phyloP scores from a whole-genome alignment of 2,888 invertebrate species.

The Agrenia bidenticulata region DNA sequence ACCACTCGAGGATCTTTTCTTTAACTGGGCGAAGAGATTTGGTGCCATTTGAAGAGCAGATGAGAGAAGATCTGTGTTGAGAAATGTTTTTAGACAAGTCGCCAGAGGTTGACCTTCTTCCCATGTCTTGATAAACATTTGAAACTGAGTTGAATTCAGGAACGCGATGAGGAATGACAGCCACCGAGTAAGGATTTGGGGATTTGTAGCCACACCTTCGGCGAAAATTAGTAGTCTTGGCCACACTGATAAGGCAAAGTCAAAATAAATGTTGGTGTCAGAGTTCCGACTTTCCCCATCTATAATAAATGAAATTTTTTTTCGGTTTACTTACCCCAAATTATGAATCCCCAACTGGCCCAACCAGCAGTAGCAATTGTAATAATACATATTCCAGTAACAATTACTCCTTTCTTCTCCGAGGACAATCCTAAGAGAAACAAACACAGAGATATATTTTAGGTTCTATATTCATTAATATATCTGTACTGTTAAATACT shows the following conservation, averaged over 20 bases:
- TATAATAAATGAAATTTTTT: background rate
- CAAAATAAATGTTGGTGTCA: constrained; percentile 13
- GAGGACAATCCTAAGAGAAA: constrained; percentile 21
- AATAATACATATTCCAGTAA: constrained; percentile 27
- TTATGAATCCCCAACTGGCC: constrained; percentile 37
- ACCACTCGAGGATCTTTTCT: constrained; percentile 15
- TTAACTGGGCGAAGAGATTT: constrained; percentile 27
- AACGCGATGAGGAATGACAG: constrained; percentile 18
- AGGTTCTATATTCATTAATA: too few species aligned
- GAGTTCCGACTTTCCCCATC: too few species aligned
- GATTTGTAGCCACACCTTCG: constrained; percentile 21
- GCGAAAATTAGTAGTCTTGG: constrained; percentile 30
- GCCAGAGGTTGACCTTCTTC: constrained; percentile 29
- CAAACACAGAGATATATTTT: too few species aligned
- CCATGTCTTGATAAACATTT: constrained; percentile 23
- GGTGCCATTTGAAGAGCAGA: constrained; percentile 33
- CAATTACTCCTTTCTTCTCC: constrained; percentile 24
- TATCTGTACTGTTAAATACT: too few species aligned
- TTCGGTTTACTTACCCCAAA: constrained; percentile 30
- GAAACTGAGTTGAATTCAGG: constrained; percentile 31
- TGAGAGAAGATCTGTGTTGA: constrained; percentile 27
- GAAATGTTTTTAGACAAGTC: constrained; percentile 29
- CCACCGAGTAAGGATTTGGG: constrained; percentile 14
- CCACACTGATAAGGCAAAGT: constrained; percentile 31
- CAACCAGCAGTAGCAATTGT: constrained; percentile 33